Conservation (phyloP, 2,888 invertebrate species). For the Glyphotaelius pellucidus region DNA sequence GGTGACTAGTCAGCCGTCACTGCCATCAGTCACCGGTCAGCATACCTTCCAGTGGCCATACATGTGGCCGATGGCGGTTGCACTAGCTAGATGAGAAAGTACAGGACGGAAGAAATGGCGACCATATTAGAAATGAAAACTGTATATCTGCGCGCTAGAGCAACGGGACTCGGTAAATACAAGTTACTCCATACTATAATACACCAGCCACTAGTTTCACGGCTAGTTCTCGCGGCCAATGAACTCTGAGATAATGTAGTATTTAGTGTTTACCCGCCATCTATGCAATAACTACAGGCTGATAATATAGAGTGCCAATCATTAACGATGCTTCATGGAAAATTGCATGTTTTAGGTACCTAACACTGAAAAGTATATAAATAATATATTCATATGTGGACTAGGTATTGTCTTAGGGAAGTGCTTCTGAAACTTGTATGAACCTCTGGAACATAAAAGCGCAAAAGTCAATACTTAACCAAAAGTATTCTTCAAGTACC, state of each 20-base stretch:
- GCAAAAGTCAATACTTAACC: no score
- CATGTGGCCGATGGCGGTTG: neutral
- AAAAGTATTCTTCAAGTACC: no score
- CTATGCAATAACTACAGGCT: no score
- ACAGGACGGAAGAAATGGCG: neutral
- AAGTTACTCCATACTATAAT: neutral
- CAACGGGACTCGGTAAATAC: slow-evolving; percentile 24
- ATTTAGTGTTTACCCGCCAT: neutral
- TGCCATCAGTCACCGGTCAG: neutral
- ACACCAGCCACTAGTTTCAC: neutral
- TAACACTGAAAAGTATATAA: no score
- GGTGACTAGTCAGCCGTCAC: neutral
- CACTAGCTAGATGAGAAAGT: slow-evolving; percentile 5
- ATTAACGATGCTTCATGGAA: no score
- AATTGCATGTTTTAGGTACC: no score
- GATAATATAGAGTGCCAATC: no score
- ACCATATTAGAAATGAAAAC: slow-evolving; percentile 31
- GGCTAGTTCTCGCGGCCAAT: neutral
- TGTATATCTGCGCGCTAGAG: slow-evolving; percentile 4
- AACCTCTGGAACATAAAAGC: no score
- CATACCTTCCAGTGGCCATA: neutral
- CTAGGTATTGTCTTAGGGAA: no score
- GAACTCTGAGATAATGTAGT: neutral
- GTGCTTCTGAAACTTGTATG: no score
- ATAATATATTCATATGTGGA: no score